Conservation (phyloP, 2,113 vertebrate genomes). For the Mola mola region DNA sequence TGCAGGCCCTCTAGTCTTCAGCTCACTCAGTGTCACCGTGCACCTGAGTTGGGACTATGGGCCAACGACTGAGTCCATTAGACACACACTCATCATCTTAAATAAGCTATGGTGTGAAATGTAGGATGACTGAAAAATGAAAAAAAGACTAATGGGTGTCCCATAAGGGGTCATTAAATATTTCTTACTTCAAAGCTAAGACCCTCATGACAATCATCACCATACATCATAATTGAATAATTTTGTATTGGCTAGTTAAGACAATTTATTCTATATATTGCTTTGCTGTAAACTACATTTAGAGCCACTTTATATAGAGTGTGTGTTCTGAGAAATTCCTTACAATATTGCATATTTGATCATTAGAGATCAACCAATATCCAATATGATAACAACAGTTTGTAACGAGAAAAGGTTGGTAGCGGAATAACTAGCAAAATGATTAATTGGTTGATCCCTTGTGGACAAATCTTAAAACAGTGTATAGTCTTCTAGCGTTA, state of each 20-base stretch:
- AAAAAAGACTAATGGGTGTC: slow-evolving; percentile 5
- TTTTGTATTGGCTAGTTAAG: not conserved
- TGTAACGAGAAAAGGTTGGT: too few relatives aligned
- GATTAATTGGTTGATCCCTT: too few relatives aligned
- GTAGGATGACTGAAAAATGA: slow-evolving; percentile 4
- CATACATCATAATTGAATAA: slow-evolving; percentile 43
- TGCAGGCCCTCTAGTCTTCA: slow-evolving; percentile 17
- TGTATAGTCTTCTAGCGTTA: too few relatives aligned
- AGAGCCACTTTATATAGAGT: too few relatives aligned
- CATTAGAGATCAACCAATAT: too few relatives aligned
- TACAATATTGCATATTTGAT: too few relatives aligned
- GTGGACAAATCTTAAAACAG: too few relatives aligned
- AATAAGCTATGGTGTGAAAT: slow-evolving; percentile 37
- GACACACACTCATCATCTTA: slow-evolving; percentile 30
- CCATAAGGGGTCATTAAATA: slow-evolving; percentile 61
- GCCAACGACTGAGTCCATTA: slow-evolving; percentile 34
- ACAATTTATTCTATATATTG: not conserved
- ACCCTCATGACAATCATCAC: slow-evolving; percentile 30
- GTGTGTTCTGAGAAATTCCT: too few relatives aligned
- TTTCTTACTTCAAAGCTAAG: slow-evolving; percentile 21
- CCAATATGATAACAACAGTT: too few relatives aligned
- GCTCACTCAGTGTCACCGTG: slow-evolving; percentile 16
- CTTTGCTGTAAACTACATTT: slow-evolving; percentile 1
- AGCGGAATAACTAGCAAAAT: too few relatives aligned
- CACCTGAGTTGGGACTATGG: slow-evolving; percentile 44